phyloP scores from a whole-genome alignment of 2,113 vertebrate species.

The cattle (Bos taurus) region ARS-UCD2.0 NC_037344.1:27765501-27766000 shows the following conservation, averaged over 20 bases:
- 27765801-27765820: neutral
- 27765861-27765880: neutral
- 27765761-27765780: neutral
- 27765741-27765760: neutral
- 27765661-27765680: neutral
- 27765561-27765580: neutral
- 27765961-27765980: neutral
- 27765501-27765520: neutral
- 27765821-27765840: neutral
- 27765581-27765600: neutral
- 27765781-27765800: neutral
- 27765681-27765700: neutral
- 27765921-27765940: neutral
- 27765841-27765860: rapidly evolving
- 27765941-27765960: neutral
- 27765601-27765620: neutral
- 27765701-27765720: neutral
- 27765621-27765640: neutral
- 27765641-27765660: neutral
- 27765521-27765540: neutral
- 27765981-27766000: neutral
- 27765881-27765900: neutral
- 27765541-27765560: neutral
- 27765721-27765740: neutral
- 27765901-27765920: neutral